phyloP scores from a whole-genome alignment of 2,113 vertebrate genomes.

The Hoplias malabaricus region DNA sequence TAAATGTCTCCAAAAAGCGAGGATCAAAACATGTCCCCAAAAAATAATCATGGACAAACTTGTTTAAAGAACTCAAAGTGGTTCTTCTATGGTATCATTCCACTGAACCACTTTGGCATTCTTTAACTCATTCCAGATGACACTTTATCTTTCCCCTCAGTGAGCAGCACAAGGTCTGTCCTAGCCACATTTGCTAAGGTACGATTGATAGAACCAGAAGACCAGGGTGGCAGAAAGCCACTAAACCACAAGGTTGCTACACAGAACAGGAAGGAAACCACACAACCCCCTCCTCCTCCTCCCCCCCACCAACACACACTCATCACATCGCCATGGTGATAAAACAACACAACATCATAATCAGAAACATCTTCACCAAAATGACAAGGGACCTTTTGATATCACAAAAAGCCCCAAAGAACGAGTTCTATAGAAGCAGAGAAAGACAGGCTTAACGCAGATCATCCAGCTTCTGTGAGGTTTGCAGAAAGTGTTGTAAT shows the following conservation, averaged over 20 bases:
- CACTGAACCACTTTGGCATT: too few species aligned
- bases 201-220: conserved; percentile 14
- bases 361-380: conserved; percentile 11
- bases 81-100: too few species aligned
- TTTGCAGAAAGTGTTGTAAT: not conserved
- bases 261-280: conserved; percentile 46
- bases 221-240: not conserved
- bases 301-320: not conserved
- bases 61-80: too few species aligned
- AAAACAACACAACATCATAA: conserved; percentile 43
- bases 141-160: too few species aligned
- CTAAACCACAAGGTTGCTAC: conserved; percentile 18
- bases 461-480: not conserved
- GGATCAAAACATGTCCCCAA: too few species aligned
- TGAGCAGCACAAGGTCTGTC: not conserved
- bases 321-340: conserved; percentile 61
- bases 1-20: too few species aligned
- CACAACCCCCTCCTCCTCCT: not conserved
- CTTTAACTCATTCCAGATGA: too few species aligned
- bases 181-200: not conserved
- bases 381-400: not conserved
- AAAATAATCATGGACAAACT: too few species aligned
- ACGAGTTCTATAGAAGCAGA: not conserved
- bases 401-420: not conserved
- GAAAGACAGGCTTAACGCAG: not conserved